Evolutionary conservation across 2,797 vertebrate genomes (phyloP).

Genomic region (Sebastes hubbsi): DNA sequence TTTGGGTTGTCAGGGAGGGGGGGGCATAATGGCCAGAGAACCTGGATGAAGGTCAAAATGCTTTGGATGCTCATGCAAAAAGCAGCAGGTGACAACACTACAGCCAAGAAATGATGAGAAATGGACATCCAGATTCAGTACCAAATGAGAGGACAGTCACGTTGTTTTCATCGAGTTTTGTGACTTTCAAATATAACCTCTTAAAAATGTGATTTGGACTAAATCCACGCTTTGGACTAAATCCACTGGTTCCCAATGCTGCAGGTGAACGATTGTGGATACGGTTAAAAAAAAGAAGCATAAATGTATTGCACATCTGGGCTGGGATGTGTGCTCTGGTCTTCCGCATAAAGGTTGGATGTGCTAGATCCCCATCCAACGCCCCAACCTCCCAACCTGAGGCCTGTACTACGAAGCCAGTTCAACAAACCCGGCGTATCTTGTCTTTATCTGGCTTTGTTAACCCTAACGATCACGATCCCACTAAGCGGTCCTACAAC

Average conservation of each 20-base stretch:
- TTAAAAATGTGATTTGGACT: not conserved
- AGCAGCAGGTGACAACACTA: conserved; percentile 30
- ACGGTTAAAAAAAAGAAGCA: not conserved
- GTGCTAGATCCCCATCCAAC: not conserved
- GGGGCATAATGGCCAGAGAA: not conserved
- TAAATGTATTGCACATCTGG: not conserved
- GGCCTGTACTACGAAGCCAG: no score
- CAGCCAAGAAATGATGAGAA: conserved; percentile 4
- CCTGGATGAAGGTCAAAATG: conserved; percentile 47
- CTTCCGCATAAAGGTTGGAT: not conserved
- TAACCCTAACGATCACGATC: no score
- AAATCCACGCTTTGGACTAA: not conserved
- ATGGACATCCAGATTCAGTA: not conserved
- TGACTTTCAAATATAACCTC: not conserved
- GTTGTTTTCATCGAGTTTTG: not conserved
- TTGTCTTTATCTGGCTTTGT: no score
- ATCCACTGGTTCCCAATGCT: not conserved
- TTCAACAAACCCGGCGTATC: no score
- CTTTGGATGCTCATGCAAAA: conserved; percentile 20
- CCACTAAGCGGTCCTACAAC: no score
- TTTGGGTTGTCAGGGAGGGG: not conserved
- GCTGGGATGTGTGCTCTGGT: not conserved
- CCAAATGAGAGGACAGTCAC: not conserved
- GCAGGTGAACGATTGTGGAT: not conserved
- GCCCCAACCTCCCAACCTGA: not conserved